Evolutionary conservation across 2,797 vertebrate species (phyloP), one percentile per base, ranked within the genome.

Genomic region (Sebastiscus albofasciatus): DNA sequence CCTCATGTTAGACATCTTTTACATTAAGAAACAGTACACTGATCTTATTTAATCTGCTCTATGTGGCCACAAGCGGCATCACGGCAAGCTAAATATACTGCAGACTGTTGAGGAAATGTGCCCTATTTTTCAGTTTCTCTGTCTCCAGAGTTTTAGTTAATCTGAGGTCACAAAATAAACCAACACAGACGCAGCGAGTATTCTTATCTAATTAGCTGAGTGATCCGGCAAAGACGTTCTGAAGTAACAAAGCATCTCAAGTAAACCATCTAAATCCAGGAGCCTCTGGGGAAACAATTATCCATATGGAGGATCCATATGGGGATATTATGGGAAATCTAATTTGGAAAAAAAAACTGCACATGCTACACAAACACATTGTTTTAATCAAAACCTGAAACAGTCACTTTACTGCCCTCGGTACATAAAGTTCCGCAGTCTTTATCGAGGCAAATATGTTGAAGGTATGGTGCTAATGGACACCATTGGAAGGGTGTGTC

Each of bases 201-300:
- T 80, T 83, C 54, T 56, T 24, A 56, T 70, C 74, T 81, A 79
- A 89, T 85, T 83, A 84, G 76, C 36, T 20, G 5, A 71, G 66
- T 58, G 64, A 85, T 78, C 69, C 68, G 61, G 68, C n/a, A 46
- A 61, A 72, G 39, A 72, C 20, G 70, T 46, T 56, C 8, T 61
- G 31, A 34, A 77, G 58, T 42, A 71, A 71, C 46, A 82, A 67
- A 70, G 16, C 62, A 42, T 62, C 68, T n/a, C 24, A 67, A 75
- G 56, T 61, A 39, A 75, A 79, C 66, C 42, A 36, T 75, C 72
- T 74, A 62, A 71, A 82, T 62, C 74, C 33, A 74, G 52, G 52
- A 65, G 24, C 16, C 83, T 65, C 73, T 2, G 31, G 60, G 60
- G 88, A 72, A 3, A 66, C 42, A 75, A 87, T 90, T 78, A 86